These are phyloP conservation scores for Rhincodon typus DNA, from an alignment of 2,797 vertebrate species.

Conservation along the genomic window DNA sequence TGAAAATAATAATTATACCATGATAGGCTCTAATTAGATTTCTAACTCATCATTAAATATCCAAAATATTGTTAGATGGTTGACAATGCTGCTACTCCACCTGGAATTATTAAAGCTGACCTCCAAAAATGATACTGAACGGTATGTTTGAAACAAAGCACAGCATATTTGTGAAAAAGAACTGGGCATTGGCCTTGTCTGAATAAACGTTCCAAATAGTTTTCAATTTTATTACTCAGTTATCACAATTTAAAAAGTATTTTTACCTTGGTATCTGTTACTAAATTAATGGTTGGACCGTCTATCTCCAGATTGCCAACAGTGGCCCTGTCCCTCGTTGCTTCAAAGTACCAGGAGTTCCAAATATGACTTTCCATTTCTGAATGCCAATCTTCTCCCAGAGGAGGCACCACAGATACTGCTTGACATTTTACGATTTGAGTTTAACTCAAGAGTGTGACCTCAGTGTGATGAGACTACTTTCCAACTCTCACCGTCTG, in stretches of 20 bases:
- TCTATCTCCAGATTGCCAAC: not conserved
- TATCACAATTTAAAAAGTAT: too few relatives aligned
- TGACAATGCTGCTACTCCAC: not conserved
- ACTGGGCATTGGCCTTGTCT: too few relatives aligned
- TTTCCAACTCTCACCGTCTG: not conserved
- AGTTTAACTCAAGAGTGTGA: not conserved
- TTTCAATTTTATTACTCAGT: not conserved
- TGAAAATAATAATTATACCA: not conserved
- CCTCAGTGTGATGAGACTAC: not conserved
- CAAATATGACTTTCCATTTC: not conserved
- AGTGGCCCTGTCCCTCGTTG: not conserved
- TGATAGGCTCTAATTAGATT: not conserved
- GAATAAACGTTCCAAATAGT: too few relatives aligned
- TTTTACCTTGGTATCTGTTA: not conserved
- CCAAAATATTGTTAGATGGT: not conserved
- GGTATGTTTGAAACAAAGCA: too few relatives aligned
- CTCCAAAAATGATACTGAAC: too few relatives aligned
- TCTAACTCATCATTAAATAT: not conserved
- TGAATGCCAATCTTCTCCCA: not conserved
- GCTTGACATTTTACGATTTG: not conserved
- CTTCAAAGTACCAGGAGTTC: not conserved
- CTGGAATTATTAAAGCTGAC: not conserved
- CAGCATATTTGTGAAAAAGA: too few relatives aligned
- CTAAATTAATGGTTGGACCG: not conserved
- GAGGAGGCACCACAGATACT: not conserved